A percentile compares a stretch with the other conserved stretches of the same genome.
Evolutionary conservation across 2,113 vertebrate species (phyloP).

Genomic region (Microcebus griseorufus): DNA sequence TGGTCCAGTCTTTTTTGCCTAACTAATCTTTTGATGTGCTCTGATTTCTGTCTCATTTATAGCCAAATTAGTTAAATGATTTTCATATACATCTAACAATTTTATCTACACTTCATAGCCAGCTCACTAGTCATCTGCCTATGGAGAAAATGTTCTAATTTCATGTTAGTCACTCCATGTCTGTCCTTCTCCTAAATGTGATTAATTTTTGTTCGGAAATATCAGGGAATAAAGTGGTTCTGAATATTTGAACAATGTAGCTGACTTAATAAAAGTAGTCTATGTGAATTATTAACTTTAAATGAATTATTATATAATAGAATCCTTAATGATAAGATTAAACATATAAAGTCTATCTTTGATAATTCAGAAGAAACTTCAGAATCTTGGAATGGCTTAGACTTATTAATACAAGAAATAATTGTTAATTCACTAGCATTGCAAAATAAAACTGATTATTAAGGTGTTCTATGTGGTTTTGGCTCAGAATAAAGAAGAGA

Average conservation of each 20-base stretch:
- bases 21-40: neutral
- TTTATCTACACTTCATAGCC: neutral
- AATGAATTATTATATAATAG: constrained; percentile 5
- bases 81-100: neutral
- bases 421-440: neutral
- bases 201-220: neutral
- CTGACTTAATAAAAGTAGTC: neutral
- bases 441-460: neutral
- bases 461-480: neutral
- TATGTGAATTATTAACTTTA: neutral
- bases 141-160: neutral
- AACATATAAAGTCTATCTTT: neutral
- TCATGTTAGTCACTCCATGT: neutral
- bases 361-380: neutral
- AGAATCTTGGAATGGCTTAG: neutral
- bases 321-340: constrained; percentile 2
- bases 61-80: neutral
- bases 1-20: neutral
- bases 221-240: neutral
- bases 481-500: neutral
- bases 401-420: neutral
- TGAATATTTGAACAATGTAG: neutral
- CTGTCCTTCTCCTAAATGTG: neutral
- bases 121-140: neutral
- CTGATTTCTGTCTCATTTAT: neutral